Evolutionary conservation across 1,140 invertebrate species (phyloP).

Genomic region (Drosophila watanabei): DNA sequence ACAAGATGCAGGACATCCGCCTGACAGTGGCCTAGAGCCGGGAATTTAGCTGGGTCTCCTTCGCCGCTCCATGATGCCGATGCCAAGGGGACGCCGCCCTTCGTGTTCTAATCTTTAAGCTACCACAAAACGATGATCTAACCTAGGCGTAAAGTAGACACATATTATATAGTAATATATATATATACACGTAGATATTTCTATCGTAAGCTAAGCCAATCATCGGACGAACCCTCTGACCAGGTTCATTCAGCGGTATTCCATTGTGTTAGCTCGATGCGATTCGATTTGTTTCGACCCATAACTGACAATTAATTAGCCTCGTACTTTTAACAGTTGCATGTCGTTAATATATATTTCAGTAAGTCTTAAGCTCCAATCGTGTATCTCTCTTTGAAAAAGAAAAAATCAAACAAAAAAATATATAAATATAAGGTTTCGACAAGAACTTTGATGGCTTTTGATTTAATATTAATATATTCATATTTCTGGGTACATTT

Average conservation of each 20-base stretch:
- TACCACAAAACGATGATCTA: conserved; percentile 64
- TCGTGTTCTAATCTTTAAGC: conserved; percentile 63
- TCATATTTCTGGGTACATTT: too few species aligned
- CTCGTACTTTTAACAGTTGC: conserved; percentile 66
- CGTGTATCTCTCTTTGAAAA: conserved; percentile 83
- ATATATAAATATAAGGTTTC: conserved; percentile 79
- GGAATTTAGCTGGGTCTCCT: conserved; percentile 10
- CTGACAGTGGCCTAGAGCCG: conserved; percentile 76
- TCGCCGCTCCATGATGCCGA: conserved; percentile 61
- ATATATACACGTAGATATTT: conserved; percentile 68
- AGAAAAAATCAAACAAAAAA: conserved; percentile 74
- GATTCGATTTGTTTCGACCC: conserved; percentile 48
- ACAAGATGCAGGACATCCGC: conserved; percentile 85
- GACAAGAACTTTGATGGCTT: conserved; percentile 45
- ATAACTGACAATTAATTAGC: conserved; percentile 77
- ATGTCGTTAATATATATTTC: conserved; percentile 82
- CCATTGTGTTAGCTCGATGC: conserved; percentile 61
- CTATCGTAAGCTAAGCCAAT: conserved; percentile 74
- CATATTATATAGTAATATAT: conserved; percentile 57
- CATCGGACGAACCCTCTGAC: conserved; percentile 64
- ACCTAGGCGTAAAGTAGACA: conserved; percentile 68
- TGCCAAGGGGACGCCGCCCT: conserved; percentile 11
- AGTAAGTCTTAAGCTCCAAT: conserved; percentile 78
- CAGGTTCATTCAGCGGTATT: conserved; percentile 61
- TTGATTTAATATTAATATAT: too few species aligned